Percentiles rank a stretch among this genome's conserved stretches.
Evolutionary conservation across 2,888 invertebrate genomes (phyloP).

Genomic region (Plutella xylostella): DNA sequence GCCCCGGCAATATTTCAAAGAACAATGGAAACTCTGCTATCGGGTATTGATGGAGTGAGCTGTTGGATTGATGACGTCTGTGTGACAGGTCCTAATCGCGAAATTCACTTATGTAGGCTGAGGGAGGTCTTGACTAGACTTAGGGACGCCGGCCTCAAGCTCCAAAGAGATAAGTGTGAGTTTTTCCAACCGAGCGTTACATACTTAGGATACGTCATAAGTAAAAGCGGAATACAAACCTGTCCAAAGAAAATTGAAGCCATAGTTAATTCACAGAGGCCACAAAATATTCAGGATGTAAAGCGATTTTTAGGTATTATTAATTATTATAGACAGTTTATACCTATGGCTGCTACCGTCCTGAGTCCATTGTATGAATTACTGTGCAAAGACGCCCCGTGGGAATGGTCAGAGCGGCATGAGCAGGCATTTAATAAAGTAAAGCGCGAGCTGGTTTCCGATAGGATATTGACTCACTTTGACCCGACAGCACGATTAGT

Average conservation of each 20-base stretch:
- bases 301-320: conserved; percentile 12
- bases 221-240: conserved; percentile 8
- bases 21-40: background rate
- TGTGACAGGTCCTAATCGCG: background rate
- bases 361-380: conserved; percentile 1
- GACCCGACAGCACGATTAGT: background rate
- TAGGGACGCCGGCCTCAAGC: conserved; percentile 2
- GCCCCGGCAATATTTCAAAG: conserved; percentile 1
- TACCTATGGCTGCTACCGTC: background rate
- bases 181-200: conserved; percentile 4
- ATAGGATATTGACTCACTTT: conserved; percentile 3
- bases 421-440: background rate
- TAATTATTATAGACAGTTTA: conserved; percentile 6
- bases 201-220: conserved; percentile 8
- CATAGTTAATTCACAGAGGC: conserved; percentile 1
- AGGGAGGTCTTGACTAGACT: conserved; percentile 13
- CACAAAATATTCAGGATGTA: conserved; percentile 5
- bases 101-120: conserved; percentile 8
- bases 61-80: background rate
- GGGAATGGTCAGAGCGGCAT: background rate
- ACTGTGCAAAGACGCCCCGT: conserved; percentile 2
- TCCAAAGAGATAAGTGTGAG: conserved; percentile 2
- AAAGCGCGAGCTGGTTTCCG: conserved; percentile 2
- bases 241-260: conserved; percentile 8
- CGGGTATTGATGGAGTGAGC: background rate